These are phyloP conservation scores for Rhinolophus sinicus DNA, from an alignment of 2,113 vertebrate genomes.

Conservation along the genomic window DNA sequence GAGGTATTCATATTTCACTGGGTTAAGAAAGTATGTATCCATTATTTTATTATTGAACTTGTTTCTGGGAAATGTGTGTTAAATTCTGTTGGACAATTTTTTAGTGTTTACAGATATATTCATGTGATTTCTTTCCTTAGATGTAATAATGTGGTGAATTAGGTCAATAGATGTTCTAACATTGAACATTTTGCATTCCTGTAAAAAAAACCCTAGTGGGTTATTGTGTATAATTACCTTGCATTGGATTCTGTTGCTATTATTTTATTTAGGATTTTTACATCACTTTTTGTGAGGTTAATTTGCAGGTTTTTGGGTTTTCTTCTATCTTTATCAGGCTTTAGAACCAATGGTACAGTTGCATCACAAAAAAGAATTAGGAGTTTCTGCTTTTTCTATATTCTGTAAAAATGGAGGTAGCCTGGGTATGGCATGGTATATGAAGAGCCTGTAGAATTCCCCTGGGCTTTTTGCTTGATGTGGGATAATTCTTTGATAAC, in stretches of 20 bases:
- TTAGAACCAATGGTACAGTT: not conserved
- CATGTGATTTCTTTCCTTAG: not conserved
- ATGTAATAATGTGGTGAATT: not conserved
- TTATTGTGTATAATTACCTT: not conserved
- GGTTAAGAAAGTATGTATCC: not conserved
- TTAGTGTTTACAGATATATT: not conserved
- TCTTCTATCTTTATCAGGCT: not conserved
- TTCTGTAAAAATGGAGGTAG: not conserved
- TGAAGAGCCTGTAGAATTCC: not conserved
- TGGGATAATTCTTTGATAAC: not conserved
- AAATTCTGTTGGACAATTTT: not conserved
- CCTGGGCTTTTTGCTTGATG: not conserved
- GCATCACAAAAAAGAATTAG: not conserved
- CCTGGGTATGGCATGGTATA: not conserved
- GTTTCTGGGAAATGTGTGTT: not conserved
- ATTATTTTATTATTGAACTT: not conserved
- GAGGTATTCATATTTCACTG: not conserved
- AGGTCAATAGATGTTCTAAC: not conserved
- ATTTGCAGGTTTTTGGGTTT: not conserved
- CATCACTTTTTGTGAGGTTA: not conserved
- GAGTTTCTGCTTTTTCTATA: not conserved
- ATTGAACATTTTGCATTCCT: not conserved
- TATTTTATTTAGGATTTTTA: not conserved
- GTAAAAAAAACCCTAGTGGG: not conserved
- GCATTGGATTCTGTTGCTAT: not conserved